Evolutionary conservation across 2,888 invertebrate genomes (phyloP), one percentile per base, ranked within the genome.

Genomic region (Agriopis aurantiaria): DNA sequence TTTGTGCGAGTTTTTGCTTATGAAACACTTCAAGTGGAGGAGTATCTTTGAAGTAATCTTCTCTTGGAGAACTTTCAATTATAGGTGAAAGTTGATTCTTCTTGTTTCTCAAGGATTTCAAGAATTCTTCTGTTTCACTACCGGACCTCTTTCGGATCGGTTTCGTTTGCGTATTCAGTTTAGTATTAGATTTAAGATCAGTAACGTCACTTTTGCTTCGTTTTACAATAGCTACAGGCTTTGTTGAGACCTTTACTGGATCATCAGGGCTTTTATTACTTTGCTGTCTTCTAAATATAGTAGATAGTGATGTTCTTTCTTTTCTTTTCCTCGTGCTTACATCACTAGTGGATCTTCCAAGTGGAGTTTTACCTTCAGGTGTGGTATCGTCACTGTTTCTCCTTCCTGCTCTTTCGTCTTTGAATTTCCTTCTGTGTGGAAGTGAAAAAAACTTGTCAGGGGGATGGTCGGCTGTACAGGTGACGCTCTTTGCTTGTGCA

Each of bases 11-110:
- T 69, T 89, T 91, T 76, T 92, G 85, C 75, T 91, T 93, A 68
- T 89, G 88, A 71, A 88, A 90, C 8, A 88, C 70, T 65, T 93
- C 93, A 33, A 94, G 82, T 0, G 93, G 93, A 7, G 93, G 84
- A 40, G 89, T 91, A 73, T 90, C 92, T 72, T 91, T 95, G 76
- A 96, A 96, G 80, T 96, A 96, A 82, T 97, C 96, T 78, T 96
- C 96, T 75, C 96, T 94, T 14, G 96, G 97, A 11, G 96, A 95
- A 73, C 96, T 96, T 89, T 97, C 97, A 75, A 97, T 97, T 62
- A 97, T 97, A 0, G 97, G 97, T 9, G 97, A 97, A 23, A 97
- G 85, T 82, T 97, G 97, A 68, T 96, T 94, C 82, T 96, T 96
- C 75, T 95, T 95, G 67, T 95, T 95, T 75, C 91, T 89, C 33